phyloP scores from a whole-genome alignment of 2,797 vertebrate species.

The Megaceryle alcyon region DNA sequence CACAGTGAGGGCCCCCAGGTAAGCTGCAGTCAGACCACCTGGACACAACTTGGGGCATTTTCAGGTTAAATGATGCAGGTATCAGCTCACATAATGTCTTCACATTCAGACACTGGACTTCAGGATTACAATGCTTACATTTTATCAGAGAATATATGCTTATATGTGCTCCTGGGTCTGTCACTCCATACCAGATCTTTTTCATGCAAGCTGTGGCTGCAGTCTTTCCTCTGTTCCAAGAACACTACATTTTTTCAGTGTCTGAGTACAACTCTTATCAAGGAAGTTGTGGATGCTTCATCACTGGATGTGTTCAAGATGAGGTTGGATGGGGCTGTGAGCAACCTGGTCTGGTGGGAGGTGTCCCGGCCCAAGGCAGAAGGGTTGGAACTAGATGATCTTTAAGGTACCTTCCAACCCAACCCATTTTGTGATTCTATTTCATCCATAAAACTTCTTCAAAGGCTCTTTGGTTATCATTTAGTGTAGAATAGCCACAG shows the following conservation, averaged over 20 bases:
- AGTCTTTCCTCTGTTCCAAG: not conserved
- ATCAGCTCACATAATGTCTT: not conserved
- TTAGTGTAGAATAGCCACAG: not conserved
- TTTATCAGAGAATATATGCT: not conserved
- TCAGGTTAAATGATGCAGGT: not conserved
- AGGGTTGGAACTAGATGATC: too few species aligned
- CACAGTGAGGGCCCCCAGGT: not conserved
- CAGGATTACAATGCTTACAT: not conserved
- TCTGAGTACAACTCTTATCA: not conserved
- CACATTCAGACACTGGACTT: not conserved
- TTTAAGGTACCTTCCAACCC: too few species aligned
- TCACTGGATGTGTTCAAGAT: too few species aligned
- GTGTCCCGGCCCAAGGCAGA: too few species aligned
- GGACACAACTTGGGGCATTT: not conserved
- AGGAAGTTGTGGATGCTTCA: not conserved
- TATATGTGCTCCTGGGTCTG: not conserved
- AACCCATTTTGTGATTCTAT: not conserved
- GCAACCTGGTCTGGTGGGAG: too few species aligned
- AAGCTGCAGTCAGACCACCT: not conserved
- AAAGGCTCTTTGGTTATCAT: not conserved
- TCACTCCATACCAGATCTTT: not conserved
- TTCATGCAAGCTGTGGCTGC: not conserved
- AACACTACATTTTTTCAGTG: not conserved
- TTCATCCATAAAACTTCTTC: not conserved
- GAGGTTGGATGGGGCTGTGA: too few species aligned